Conservation (phyloP, 2,797 vertebrate genomes). For the Cirrhinus mrigala region DNA sequence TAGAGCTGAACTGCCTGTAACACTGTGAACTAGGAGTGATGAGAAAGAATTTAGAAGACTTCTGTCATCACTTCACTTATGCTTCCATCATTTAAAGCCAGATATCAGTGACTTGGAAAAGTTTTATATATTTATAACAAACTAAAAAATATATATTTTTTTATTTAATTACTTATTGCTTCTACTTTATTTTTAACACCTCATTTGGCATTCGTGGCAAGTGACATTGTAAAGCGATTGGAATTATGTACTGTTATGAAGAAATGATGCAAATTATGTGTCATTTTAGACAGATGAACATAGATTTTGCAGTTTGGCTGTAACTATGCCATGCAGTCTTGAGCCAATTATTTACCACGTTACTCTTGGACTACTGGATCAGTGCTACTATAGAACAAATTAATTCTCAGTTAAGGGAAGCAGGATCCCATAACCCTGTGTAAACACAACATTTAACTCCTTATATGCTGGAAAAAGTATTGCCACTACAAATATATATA, state of each 20-base stretch:
- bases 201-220: neutral
- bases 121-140: neutral
- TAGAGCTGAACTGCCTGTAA: neutral
- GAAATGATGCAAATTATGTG: neutral
- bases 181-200: neutral
- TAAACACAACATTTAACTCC: slow-evolving; percentile 9
- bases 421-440: slow-evolving; percentile 12
- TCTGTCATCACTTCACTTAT: neutral
- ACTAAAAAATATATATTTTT: no score
- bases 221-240: neutral
- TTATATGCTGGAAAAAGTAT: neutral
- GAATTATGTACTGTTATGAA: neutral
- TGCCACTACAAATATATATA: neutral
- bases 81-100: neutral
- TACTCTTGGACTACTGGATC: neutral
- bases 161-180: neutral
- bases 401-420: neutral
- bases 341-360: neutral
- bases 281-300: neutral
- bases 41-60: neutral
- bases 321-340: neutral
- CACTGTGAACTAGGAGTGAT: neutral
- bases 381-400: neutral
- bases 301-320: neutral
- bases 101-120: neutral